Evolutionary conservation across 2,113 vertebrate genomes (phyloP).

Genomic region (Thryonomys swinderianus): DNA sequence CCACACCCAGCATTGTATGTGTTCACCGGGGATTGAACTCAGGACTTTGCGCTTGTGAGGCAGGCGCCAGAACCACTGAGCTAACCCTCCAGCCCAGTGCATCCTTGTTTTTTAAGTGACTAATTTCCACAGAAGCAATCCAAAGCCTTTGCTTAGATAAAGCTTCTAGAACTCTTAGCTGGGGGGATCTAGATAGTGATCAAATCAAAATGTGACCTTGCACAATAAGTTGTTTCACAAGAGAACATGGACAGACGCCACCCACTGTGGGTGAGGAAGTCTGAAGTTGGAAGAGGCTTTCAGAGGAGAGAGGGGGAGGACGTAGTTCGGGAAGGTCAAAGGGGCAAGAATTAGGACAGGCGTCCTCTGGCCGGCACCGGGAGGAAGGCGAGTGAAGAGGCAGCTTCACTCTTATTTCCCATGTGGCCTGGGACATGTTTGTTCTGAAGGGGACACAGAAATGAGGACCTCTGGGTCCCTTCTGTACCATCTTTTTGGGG

Average conservation of each 20-base stretch:
- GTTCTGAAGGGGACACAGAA: neutral
- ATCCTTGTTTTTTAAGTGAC: neutral
- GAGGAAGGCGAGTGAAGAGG: neutral
- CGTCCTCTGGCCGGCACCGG: neutral
- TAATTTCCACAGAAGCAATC: neutral
- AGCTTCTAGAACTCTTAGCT: conserved; percentile 15
- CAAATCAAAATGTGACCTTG: conserved; percentile 59
- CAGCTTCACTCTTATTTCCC: neutral
- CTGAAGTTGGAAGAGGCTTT: conserved; percentile 21
- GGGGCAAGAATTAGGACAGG: neutral
- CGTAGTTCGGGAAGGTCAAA: neutral
- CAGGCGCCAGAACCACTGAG: too few species aligned
- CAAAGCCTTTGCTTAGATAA: conserved; percentile 16
- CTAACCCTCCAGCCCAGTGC: too few species aligned
- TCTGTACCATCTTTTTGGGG: neutral
- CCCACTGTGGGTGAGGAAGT: conserved; percentile 59
- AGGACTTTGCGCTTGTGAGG: too few species aligned
- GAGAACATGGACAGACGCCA: neutral
- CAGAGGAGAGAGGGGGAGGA: neutral
- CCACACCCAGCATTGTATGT: too few species aligned
- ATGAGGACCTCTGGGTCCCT: neutral
- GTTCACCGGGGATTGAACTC: too few species aligned
- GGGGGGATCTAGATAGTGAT: conserved; percentile 33
- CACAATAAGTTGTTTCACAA: conserved; percentile 69
- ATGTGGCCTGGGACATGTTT: neutral